Evolutionary conservation across 2,113 vertebrate genomes (phyloP).

Genomic region (Sphaerodactylus townsendi): DNA sequence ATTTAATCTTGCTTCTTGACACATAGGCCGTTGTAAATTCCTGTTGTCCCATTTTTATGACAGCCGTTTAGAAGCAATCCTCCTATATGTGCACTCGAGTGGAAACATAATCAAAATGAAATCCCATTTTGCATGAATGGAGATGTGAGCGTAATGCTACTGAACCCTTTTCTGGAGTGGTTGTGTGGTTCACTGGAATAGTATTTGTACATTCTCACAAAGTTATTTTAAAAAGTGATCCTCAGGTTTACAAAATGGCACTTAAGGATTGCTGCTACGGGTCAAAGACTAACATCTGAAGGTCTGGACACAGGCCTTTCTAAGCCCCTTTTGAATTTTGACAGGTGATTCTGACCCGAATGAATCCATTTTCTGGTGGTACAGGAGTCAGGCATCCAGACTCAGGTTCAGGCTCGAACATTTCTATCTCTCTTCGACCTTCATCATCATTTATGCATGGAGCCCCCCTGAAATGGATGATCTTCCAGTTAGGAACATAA

Average conservation of each 20-base stretch:
- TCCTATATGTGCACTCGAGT: too few relatives aligned
- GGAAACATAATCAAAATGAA: too few relatives aligned
- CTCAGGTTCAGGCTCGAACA: conserved; percentile 67
- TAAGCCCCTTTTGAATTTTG: not conserved
- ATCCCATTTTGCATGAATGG: too few relatives aligned
- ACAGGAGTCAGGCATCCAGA: conserved; percentile 77
- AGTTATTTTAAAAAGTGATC: not conserved
- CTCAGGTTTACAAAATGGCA: not conserved
- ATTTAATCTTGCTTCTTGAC: too few relatives aligned
- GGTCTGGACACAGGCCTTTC: not conserved
- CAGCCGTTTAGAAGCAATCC: too few relatives aligned
- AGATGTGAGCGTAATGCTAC: too few relatives aligned
- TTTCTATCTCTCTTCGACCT: conserved; percentile 64
- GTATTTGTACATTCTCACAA: not conserved
- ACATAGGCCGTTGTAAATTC: too few relatives aligned
- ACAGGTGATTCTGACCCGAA: conserved; percentile 71
- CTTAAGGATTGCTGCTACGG: not conserved
- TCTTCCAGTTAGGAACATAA: not conserved
- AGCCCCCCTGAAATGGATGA: conserved; percentile 70
- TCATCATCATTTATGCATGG: conserved; percentile 84
- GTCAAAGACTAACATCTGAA: not conserved
- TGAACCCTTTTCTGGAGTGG: not conserved
- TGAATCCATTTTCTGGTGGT: conserved; percentile 76
- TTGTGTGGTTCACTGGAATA: not conserved
- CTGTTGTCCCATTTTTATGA: too few relatives aligned